phyloP scores from a whole-genome alignment of 2,113 vertebrate species.

The Sphyrna mokarran region DNA sequence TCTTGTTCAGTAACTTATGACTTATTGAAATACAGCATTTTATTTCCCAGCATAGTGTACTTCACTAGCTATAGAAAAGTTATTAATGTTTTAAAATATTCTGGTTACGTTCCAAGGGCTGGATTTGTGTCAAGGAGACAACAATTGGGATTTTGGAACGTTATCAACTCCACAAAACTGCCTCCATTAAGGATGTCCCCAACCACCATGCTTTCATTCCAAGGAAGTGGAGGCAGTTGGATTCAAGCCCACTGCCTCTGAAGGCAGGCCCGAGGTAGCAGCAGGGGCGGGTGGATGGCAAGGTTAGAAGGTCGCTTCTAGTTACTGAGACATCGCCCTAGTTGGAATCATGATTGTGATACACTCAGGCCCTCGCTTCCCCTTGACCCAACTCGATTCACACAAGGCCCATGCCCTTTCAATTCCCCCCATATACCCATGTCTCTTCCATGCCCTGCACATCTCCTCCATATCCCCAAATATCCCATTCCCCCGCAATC shows the following conservation, averaged over 20 bases:
- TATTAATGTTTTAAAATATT: background rate
- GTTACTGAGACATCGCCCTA: background rate
- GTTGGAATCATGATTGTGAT: background rate
- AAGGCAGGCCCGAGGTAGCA: background rate
- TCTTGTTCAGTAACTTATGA: conserved; percentile 30
- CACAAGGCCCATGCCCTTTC: background rate
- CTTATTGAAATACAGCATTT: background rate
- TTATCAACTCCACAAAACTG: background rate
- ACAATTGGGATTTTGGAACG: background rate
- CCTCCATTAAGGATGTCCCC: background rate
- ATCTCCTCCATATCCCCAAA: too few species aligned
- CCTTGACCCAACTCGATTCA: background rate
- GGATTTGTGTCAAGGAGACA: background rate
- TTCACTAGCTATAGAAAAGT: background rate
- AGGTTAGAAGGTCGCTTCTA: background rate
- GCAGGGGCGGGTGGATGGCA: background rate
- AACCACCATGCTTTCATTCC: background rate
- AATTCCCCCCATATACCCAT: background rate
- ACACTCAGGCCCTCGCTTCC: background rate
- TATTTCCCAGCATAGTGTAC: background rate
- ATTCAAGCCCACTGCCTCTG: background rate
- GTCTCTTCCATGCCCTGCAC: too few species aligned
- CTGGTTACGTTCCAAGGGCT: background rate
- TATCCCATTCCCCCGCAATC: too few species aligned
- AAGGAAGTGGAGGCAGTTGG: background rate